These are phyloP conservation scores for Zingel zingel DNA, from an alignment of 2,113 vertebrate species.

Conservation along the genomic window DNA sequence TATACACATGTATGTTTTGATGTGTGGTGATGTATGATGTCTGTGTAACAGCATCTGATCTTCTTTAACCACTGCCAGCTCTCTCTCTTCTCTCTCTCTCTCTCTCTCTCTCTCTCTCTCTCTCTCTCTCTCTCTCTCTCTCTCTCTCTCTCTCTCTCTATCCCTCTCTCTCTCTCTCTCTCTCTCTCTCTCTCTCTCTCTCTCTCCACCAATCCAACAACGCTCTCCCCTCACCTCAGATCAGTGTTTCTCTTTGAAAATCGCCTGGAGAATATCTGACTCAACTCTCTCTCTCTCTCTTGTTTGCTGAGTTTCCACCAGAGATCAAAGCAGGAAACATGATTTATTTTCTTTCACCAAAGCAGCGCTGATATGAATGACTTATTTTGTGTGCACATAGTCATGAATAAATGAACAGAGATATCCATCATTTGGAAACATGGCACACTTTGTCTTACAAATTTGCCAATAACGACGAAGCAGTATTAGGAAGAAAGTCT, in stretches of 20 bases:
- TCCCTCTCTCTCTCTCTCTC: no score
- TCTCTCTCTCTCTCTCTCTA: neutral
- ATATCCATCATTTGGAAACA: neutral
- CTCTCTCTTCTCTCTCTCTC: neutral
- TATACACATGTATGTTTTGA: no score
- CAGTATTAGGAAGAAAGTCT: neutral
- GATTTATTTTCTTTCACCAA: neutral
- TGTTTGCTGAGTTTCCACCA: slow-evolving; percentile 5
- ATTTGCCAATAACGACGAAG: neutral
- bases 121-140: neutral
- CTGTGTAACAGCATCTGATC: no score
- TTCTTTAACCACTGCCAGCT: no score
- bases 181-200: neutral
- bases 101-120: neutral
- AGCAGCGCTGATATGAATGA: neutral
- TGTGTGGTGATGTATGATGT: no score
- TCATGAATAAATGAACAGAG: slow-evolving; percentile 17
- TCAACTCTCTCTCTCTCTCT: neutral
- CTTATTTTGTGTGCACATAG: neutral
- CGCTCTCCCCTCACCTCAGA: slow-evolving; percentile 5
- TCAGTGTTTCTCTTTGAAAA: slow-evolving; percentile 20
- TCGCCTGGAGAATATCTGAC: slow-evolving; percentile 3
- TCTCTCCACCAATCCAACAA: neutral
- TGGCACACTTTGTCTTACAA: neutral
- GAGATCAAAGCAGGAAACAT: slow-evolving; percentile 28